Evolutionary conservation across 2,888 invertebrate species (phyloP), one percentile per base, ranked within the genome.

Genomic region (Pammene fasciana): DNA sequence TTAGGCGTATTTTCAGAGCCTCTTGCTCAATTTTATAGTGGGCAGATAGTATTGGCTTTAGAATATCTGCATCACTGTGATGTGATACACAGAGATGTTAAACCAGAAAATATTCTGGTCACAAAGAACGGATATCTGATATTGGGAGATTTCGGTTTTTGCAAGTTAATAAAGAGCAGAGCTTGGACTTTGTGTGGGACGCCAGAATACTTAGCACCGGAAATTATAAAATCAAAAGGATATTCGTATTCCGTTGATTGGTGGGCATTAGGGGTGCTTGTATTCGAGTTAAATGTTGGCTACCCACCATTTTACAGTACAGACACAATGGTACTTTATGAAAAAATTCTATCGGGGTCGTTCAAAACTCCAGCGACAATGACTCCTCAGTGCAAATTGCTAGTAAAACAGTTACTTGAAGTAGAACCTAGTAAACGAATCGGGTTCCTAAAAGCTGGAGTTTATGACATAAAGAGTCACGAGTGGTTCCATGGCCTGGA

Each of bases 151-250:
- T 97, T 98, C 82, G 98, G 99, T 61, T 98, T 99, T 88, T 96
- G 97, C 75, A 99, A 99, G 92, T 86, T 95, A 70, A 88, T 95
- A 65, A 94, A 94, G 73, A 90, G 92, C 7, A 92, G 98, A 75
- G 98, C 99, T 0, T 97, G 97, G 95, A 98, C 98, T 0, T 86
- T 99, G 65, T 99, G 99, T 84, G 99, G 98, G 0, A 99, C 99
- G 0, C 99, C 99, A 0, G 99, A 99, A 87, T 99, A 99, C 88
- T 90, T 99, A 71, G 99, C 99, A 0, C 97, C 97, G 0, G 99
- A 99, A 89, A 95, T 96, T 26, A 97, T 98, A 74, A 93, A 97
- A 74, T 96, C 96, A 45, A 97, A 97, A 86, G 98, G 98, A 0
- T 99, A 99, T 88, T 96, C 97, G 46, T 96, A 94, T 79, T 95